A percentile compares a stretch with the other conserved stretches of the same genome.
Evolutionary conservation across 2,113 vertebrate genomes (phyloP).

Genomic region (Cavia porcellus): DNA sequence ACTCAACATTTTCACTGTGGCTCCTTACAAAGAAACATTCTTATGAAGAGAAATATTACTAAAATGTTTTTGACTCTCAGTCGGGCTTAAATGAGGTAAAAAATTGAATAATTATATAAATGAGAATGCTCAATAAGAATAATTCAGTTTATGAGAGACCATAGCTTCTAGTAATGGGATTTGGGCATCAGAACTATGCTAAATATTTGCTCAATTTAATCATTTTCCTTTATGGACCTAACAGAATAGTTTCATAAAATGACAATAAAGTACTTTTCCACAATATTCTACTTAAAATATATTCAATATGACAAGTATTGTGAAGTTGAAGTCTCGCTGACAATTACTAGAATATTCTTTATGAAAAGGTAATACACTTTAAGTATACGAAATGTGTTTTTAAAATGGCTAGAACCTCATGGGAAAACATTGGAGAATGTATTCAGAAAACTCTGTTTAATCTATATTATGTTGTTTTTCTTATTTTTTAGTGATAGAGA

Average conservation of each 20-base stretch:
- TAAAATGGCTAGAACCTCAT: conserved; percentile 18
- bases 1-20: not conserved
- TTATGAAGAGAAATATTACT: not conserved
- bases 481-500: conserved; percentile 49
- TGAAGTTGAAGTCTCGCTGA: conserved; percentile 2
- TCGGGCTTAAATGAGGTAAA: not conserved
- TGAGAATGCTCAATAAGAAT: not conserved
- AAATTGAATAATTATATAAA: conserved; percentile 46
- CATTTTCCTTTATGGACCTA: not conserved
- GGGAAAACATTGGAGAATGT: conserved; percentile 41
- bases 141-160: not conserved
- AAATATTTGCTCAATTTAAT: conserved; percentile 47
- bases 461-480: conserved; percentile 54
- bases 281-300: conserved; percentile 56
- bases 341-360: conserved; percentile 50
- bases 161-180: not conserved
- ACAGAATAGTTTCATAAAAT: conserved; percentile 51
- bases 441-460: conserved; percentile 59
- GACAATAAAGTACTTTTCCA: conserved; percentile 65
- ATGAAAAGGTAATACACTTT: conserved; percentile 67
- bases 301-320: conserved; percentile 28
- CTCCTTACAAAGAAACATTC: not conserved
- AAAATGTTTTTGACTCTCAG: conserved; percentile 11
- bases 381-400: conserved; percentile 61
- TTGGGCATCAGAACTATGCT: not conserved